Conservation (phyloP, 1,140 invertebrate genomes). For the Caenorhabditis briggsae region DNA sequence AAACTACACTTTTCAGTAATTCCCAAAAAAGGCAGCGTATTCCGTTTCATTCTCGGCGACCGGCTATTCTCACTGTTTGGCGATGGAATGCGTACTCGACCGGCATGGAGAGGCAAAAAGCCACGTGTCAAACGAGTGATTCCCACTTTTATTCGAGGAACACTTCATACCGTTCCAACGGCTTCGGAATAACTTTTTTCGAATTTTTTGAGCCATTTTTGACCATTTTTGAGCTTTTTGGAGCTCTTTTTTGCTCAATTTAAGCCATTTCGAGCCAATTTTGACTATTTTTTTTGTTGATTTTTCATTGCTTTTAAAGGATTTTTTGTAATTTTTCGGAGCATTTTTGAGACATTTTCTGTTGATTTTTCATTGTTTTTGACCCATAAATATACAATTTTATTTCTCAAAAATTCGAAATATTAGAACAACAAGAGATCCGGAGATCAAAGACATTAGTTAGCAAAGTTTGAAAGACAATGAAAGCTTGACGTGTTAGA, state of each 20-base stretch:
- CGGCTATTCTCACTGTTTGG: conserved; percentile 62
- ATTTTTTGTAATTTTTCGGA: no score
- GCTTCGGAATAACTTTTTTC: not conserved
- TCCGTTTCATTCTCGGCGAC: conserved; percentile 58
- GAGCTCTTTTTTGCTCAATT: no score
- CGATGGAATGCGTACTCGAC: conserved; percentile 60
- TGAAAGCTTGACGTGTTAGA: conserved; percentile 29
- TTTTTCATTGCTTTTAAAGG: no score
- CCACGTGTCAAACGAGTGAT: conserved; percentile 46
- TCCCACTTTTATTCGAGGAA: conserved; percentile 59
- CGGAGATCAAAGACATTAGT: conserved; percentile 39
- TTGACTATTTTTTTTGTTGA: no score
- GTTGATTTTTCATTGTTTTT: no score
- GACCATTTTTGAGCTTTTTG: no score
- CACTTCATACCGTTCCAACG: conserved; percentile 15
- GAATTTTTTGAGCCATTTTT: no score
- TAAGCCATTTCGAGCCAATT: no score
- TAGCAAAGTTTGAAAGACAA: not conserved
- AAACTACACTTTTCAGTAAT: conserved; percentile 56
- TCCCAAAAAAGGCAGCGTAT: conserved; percentile 59
- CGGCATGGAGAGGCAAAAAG: conserved; percentile 57
- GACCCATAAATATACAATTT: no score
- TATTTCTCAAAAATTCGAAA: no score
- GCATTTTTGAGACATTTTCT: no score
- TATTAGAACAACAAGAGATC: not conserved